A percentile compares a stretch with the other conserved stretches of the same genome.
These are phyloP conservation scores for Mesorhabditis belari DNA, from an alignment of 2,888 invertebrate genomes.

Conservation along the genomic window DNA sequence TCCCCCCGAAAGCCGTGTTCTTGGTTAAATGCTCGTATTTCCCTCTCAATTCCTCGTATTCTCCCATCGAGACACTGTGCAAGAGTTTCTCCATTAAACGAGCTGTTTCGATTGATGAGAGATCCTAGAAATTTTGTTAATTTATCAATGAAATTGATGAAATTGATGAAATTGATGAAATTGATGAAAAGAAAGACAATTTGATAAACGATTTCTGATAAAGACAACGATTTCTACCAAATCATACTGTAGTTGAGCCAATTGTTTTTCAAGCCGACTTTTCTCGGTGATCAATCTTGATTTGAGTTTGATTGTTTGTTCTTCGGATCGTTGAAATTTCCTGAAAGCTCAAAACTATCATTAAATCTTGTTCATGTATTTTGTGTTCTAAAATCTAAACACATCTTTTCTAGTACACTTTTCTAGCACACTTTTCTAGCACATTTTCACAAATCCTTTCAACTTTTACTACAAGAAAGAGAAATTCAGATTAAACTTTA, in stretches of 20 bases:
- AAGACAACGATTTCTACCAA: slow-evolving; percentile 1
- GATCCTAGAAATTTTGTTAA: too few relatives aligned
- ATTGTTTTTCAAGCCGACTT: background rate
- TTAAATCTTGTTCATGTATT: too few relatives aligned
- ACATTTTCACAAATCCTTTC: too few relatives aligned
- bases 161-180: too few relatives aligned
- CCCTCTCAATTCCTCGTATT: slow-evolving; percentile 26
- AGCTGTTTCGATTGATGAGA: slow-evolving; percentile 34
- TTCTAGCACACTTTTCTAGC: too few relatives aligned
- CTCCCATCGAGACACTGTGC: slow-evolving; percentile 33
- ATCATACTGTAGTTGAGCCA: slow-evolving; percentile 9
- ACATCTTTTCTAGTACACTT: too few relatives aligned
- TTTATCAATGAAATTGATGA: too few relatives aligned
- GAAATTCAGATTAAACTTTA: too few relatives aligned
- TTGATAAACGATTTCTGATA: too few relatives aligned
- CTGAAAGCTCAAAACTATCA: background rate
- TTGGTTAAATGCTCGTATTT: slow-evolving; percentile 29
- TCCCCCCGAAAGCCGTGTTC: slow-evolving; percentile 3
- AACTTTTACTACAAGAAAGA: too few relatives aligned
- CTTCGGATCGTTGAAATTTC: background rate
- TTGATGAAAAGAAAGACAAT: too few relatives aligned
- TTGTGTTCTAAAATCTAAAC: too few relatives aligned
- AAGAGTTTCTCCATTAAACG: slow-evolving; percentile 37
- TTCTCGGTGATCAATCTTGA: background rate
- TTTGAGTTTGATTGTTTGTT: slow-evolving; percentile 1